Conservation (phyloP, 2,113 vertebrate species). For the Ellobius talpinus region DNA sequence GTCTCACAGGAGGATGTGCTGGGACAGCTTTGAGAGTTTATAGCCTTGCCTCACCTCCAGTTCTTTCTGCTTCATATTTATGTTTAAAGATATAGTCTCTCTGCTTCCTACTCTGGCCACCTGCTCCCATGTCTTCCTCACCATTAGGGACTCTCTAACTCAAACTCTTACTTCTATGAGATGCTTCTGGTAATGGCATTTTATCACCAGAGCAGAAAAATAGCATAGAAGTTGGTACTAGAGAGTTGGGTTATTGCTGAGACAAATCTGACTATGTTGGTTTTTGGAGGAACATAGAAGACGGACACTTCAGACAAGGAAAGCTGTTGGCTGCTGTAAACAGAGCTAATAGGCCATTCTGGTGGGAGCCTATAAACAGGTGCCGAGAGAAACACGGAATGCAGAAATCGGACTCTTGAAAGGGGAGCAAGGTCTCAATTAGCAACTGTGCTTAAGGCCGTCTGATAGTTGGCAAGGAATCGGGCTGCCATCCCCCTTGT, state of each 20-base stretch:
- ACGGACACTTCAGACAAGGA: neutral
- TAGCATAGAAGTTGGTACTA: neutral
- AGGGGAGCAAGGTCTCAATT: neutral
- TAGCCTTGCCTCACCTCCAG: neutral
- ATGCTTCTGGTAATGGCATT: neutral
- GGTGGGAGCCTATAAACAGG: neutral
- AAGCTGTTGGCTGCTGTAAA: neutral
- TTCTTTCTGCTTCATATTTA: neutral
- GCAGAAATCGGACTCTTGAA: neutral
- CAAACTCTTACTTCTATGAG: neutral
- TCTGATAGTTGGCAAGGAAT: neutral
- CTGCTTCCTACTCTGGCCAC: neutral
- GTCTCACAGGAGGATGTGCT: neutral
- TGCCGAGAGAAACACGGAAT: neutral
- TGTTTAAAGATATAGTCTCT: neutral
- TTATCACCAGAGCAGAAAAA: neutral
- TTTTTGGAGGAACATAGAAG: neutral
- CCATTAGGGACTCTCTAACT: neutral
- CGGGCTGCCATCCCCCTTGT: neutral
- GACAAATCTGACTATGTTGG: neutral
- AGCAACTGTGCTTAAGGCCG: neutral
- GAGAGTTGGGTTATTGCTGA: neutral
- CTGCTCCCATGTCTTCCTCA: neutral
- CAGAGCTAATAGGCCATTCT: neutral
- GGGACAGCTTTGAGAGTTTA: neutral